Evolutionary conservation across 2,888 invertebrate genomes (phyloP), one percentile per base, ranked within the genome.

Genomic region (Iselma pallidipennis): DNA sequence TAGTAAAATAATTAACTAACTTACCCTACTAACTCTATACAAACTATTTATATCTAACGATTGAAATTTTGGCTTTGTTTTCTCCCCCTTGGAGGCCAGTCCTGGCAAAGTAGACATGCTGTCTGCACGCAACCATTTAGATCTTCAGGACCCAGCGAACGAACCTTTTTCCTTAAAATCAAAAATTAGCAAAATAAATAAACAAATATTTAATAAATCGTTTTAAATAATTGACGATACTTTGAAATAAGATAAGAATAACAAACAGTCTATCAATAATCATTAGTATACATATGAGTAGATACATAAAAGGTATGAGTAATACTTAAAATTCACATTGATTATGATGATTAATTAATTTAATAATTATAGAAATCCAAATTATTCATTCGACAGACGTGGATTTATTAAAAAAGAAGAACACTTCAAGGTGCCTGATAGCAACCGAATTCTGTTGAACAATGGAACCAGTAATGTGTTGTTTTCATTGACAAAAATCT

Each of bases 21-120:
- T 88, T 82, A 91, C 92, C 85, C 88, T 89, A 83, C 90, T 91
- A 80, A 88, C 89, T 85, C 93, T 92, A 85, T 95, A 96, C 84
- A 97, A 89, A 87, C 89, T 95, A 91, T 97, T 97, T 89, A 97
- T 96, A 88, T 97, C 96, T 87, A 97, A 89, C 82, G 95, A 92
- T 85, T 95, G 94, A 88, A 89, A 97, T 88, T 95, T 97, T 85
- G 92, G 90, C 89, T 96, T 96, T 87, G 90, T 90, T 88, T 90
- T 91, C 88, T 91, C 91, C 88, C 89, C 90, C 86, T 88, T 88
- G 86, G 87, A 87, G 90, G 90, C 87, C 85, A 88, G 89, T 90
- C 93, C 92, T 86, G 94, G 91, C 90, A 91, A 89, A 91, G 94
- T 91, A 91, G 94, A 94, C 94, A 95, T 95, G 89, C 92, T 94